A percentile compares a stretch with the other conserved stretches of the same genome.
Evolutionary conservation across 2,113 vertebrate species (phyloP).

Genomic region (Anarrhichthys ocellatus): DNA sequence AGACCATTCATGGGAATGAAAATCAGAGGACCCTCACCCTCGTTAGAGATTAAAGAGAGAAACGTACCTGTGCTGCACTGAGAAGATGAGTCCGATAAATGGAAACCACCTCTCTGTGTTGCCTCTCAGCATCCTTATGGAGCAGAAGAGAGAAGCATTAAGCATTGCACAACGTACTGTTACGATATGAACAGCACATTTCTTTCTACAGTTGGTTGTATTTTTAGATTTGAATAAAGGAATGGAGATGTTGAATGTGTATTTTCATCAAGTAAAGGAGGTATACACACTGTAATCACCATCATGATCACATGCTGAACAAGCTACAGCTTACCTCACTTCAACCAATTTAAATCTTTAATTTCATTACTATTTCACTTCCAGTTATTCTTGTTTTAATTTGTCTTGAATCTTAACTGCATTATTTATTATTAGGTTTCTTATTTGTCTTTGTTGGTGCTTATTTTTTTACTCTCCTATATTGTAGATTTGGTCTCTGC

Average conservation of each 20-base stretch:
- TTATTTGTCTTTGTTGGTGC: not conserved
- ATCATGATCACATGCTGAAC: no score
- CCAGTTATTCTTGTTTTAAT: not conserved
- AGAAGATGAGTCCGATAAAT: conserved; percentile 98
- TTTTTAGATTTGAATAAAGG: not conserved
- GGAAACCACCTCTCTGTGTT: conserved; percentile 95
- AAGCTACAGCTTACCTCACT: not conserved
- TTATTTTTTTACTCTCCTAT: not conserved
- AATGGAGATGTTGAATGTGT: not conserved
- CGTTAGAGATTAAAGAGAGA: not conserved
- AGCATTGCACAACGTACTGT: not conserved
- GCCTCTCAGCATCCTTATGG: conserved; percentile 90
- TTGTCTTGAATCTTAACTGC: not conserved
- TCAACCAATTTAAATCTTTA: not conserved
- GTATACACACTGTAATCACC: not conserved
- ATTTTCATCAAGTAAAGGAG: not conserved
- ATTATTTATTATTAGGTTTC: not conserved
- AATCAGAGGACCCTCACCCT: not conserved
- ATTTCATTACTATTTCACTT: not conserved
- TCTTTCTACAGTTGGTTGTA: not conserved
- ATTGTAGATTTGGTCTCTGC: not conserved
- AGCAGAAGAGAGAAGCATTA: conserved; percentile 6
- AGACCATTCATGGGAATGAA: not conserved
- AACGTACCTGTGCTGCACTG: conserved; percentile 93
- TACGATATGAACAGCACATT: not conserved